Base-by-base conservation (phyloP, 2,113 vertebrate genomes). In the Chaetorhynchus papuensis region DNA sequence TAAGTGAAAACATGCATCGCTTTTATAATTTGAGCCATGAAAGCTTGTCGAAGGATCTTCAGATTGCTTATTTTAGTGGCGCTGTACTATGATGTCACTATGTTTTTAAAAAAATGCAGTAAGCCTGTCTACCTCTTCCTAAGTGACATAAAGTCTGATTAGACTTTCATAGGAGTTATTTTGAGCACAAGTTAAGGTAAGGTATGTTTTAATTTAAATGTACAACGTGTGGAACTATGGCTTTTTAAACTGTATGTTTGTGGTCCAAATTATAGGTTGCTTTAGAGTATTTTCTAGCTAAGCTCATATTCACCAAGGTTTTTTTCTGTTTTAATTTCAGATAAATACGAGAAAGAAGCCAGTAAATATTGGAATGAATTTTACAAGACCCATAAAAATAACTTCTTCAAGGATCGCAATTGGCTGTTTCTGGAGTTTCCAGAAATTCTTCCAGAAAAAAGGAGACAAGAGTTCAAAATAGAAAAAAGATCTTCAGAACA, bases 341-440 rank as follows among this genome's bases (percentile, higher is more conserved):
- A 97, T 83, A 99, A 97, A 96, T 99, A 98, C 94, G 98, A 99
- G 89, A 98, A 78, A 91, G 98, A 99, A 41, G 99, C 99, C 83
- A 97, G 93, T 95, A 97, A 97, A 89, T 99, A 98, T 79, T 99
- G 99, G 99, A 97, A 99, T 96, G 97, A 84, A 68, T 99, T 99
- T 98, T 99, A 99, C 89, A 98, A 98, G 95, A 97, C 69, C 57
- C 99, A 99, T 94, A 98, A 98, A 94, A 97, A 98, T 97, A 99
- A 99, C 82, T 99, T 99, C 97, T 99, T 99, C 97, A 99, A 99
- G 97, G 98, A 99, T 98, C 99, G 99, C n/a, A 98, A 98, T 75
- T 99, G 99, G 99, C 97, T 99, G 53, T 98, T 99, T 95, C 96
- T 98, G 76, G 99, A 99, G 92, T 99, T 99, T 94, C 99, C 99